Conservation (phyloP, 2,888 invertebrate species). For the Macrosoma leucophasiata region DNA sequence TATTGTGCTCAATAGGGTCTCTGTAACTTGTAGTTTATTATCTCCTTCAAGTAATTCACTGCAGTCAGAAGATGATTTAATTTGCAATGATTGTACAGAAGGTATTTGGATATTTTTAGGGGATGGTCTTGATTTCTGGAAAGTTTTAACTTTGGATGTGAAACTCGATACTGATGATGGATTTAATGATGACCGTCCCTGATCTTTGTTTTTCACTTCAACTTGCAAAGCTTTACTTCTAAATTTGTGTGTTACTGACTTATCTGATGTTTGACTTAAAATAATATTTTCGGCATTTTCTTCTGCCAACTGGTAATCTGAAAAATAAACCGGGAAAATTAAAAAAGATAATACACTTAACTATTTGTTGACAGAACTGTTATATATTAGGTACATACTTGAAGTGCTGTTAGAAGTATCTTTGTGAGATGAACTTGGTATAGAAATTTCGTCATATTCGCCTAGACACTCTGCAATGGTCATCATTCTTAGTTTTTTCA, state of each 20-base stretch:
- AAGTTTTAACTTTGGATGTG: slow-evolving; percentile 16
- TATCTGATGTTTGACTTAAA: too few species aligned
- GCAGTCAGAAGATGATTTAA: slow-evolving; percentile 22
- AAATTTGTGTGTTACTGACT: too few species aligned
- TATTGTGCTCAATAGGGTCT: slow-evolving; percentile 10
- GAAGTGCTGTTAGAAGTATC: slow-evolving; percentile 26
- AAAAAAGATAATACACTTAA: slow-evolving; percentile 8
- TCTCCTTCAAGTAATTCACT: slow-evolving; percentile 19
- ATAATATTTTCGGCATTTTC: too few species aligned
- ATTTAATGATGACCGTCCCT: slow-evolving; percentile 20
- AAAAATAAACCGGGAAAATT: too few species aligned
- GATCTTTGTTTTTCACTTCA: slow-evolving; percentile 11
- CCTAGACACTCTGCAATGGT: too few species aligned
- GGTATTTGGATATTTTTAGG: slow-evolving; percentile 7
- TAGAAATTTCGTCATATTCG: too few species aligned
- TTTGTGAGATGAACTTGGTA: too few species aligned
- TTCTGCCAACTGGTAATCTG: too few species aligned
- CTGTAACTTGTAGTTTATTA: slow-evolving; percentile 13
- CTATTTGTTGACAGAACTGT: slow-evolving; percentile 2
- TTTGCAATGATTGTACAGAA: slow-evolving; percentile 17
- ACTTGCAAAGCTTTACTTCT: slow-evolving; percentile 24
- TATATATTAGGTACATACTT: slow-evolving; percentile 15
- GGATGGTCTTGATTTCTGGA: slow-evolving; percentile 10
- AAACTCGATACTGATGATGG: slow-evolving; percentile 9
- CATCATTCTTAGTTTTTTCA: slow-evolving; percentile 27